Percentiles rank a stretch among this genome's conserved stretches.
Evolutionary conservation across 1,140 invertebrate genomes (phyloP).

Genomic region (Tyrophagus putrescentiae): DNA sequence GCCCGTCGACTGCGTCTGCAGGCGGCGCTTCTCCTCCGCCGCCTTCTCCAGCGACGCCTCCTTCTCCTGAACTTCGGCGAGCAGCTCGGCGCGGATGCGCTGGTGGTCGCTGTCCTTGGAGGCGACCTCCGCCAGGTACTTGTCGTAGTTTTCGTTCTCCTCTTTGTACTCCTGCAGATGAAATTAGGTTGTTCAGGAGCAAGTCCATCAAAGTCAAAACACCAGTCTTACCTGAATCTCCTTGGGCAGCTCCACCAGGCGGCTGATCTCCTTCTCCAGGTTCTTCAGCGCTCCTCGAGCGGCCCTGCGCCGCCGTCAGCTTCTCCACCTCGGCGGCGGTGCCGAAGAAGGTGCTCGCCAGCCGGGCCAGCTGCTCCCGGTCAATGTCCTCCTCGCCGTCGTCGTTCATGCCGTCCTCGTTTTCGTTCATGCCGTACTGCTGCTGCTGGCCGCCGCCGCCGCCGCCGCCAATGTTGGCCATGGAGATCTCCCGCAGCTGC

Average conservation of each 20-base stretch:
- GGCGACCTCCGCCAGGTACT: not conserved
- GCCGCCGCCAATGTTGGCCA: no score
- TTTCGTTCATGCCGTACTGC: no score
- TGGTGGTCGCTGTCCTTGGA: not conserved
- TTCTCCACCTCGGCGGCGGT: no score
- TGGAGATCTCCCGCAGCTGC: no score
- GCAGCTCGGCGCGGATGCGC: not conserved
- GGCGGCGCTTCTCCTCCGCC: not conserved
- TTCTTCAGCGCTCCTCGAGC: no score
- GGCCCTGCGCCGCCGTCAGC: no score
- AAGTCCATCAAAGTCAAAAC: not conserved
- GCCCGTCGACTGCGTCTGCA: not conserved
- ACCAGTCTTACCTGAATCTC: not conserved
- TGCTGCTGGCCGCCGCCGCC: no score
- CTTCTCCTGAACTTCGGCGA: not conserved
- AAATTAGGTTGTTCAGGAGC: not conserved
- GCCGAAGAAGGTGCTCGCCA: no score
- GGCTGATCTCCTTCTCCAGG: not conserved
- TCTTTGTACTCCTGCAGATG: not conserved
- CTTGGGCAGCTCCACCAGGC: not conserved
- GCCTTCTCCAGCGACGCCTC: not conserved
- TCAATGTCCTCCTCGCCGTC: no score
- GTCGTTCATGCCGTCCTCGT: no score
- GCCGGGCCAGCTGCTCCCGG: no score
- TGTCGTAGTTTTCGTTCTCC: not conserved